A percentile compares a stretch with the other conserved stretches of the same genome.
Conservation (phyloP, 1,140 invertebrate species). For the Drosophila pruinosa region DNA sequence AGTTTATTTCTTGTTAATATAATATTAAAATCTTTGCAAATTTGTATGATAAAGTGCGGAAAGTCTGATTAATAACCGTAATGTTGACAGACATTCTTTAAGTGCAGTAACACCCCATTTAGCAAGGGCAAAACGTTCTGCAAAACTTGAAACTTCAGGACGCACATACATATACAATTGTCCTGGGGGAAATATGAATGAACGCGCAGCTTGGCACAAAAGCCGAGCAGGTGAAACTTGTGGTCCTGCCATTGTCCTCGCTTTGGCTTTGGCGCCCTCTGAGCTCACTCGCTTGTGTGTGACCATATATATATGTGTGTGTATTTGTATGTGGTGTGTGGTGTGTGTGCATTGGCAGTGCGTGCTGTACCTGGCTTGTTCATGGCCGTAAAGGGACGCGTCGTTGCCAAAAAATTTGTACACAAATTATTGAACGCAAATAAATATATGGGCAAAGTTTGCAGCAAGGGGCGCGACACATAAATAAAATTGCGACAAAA, state of each 20-base stretch:
- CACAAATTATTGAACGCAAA: slow-evolving; percentile 74
- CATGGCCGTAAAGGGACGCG: slow-evolving; percentile 74
- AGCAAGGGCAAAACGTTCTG: slow-evolving; percentile 30
- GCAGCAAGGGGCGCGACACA: slow-evolving; percentile 10
- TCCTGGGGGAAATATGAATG: slow-evolving; percentile 74
- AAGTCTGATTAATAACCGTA: neutral
- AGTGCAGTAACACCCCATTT: slow-evolving; percentile 39
- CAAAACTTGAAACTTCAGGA: slow-evolving; percentile 25
- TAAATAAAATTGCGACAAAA: slow-evolving; percentile 70
- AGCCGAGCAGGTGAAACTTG: slow-evolving; percentile 44
- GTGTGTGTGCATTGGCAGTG: slow-evolving; percentile 12
- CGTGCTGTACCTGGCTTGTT: slow-evolving; percentile 44
- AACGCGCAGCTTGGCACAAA: slow-evolving; percentile 50
- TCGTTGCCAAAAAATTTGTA: slow-evolving; percentile 55
- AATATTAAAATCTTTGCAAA: neutral
- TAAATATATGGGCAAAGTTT: slow-evolving; percentile 46
- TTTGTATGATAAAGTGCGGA: neutral
- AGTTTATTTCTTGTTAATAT: neutral
- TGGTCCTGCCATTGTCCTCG: slow-evolving; percentile 32
- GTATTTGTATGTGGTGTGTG: neutral
- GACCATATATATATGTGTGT: neutral
- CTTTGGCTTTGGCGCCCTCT: slow-evolving; percentile 23
- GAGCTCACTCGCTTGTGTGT: neutral
- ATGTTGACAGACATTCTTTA: slow-evolving; percentile 22
- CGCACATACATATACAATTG: slow-evolving; percentile 39